A percentile compares a stretch with the other conserved stretches of the same genome.
phyloP scores from a whole-genome alignment of 2,113 vertebrate species.

The Oreochromis aureus region DNA sequence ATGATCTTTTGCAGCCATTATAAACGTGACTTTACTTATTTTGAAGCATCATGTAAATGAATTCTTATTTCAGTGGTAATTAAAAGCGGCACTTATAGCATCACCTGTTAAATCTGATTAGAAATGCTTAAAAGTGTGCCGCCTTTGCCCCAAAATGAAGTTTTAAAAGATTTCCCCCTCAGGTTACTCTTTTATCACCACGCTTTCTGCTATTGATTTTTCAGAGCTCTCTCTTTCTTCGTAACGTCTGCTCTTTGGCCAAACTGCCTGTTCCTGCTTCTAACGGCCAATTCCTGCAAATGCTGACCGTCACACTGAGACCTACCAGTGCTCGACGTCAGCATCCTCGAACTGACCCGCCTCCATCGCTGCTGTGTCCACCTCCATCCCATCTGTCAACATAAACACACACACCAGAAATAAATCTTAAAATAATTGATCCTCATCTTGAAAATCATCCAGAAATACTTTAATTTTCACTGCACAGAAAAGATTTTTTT shows the following conservation, averaged over 20 bases:
- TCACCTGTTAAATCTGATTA: neutral
- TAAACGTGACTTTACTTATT: neutral
- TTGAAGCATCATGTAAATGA: rapidly evolving
- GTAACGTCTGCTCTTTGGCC: neutral
- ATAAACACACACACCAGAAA: neutral
- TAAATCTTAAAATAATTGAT: neutral
- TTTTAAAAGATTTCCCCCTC: neutral
- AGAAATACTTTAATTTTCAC: neutral
- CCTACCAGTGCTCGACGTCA: constrained; percentile 90
- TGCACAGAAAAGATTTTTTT: neutral
- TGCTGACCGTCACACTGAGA: rapidly evolving
- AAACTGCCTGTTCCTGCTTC: neutral
- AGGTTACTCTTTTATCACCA: neutral
- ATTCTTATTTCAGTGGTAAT: neutral
- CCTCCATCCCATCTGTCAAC: constrained; percentile 89
- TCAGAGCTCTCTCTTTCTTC: neutral
- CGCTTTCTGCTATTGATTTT: neutral
- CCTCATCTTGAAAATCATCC: neutral
- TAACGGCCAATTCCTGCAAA: neutral
- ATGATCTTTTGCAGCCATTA: neutral
- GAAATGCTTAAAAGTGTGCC: neutral
- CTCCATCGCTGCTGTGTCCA: constrained; percentile 79
- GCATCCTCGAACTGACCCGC: constrained; percentile 96
- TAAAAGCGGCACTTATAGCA: neutral
- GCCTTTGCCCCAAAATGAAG: neutral